Evolutionary conservation across 1,140 invertebrate genomes (phyloP), one percentile per base, ranked within the genome.

Genomic region (Drosophila novamexicana): DNA sequence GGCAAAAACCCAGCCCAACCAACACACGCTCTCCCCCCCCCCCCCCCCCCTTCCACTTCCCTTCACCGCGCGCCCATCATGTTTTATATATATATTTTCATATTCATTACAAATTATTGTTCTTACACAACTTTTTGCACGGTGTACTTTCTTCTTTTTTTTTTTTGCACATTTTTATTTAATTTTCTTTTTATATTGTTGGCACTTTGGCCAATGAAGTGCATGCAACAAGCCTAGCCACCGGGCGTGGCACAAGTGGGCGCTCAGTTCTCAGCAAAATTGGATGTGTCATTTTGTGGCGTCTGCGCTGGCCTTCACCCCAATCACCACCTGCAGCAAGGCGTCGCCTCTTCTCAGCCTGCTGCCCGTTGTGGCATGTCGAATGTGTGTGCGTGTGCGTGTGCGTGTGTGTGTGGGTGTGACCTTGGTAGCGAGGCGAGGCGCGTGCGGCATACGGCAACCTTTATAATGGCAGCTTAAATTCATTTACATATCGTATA

Each of bases 401-500:
- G 22, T 2, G 2, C 29, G 45, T 49, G 45, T 12, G 45, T 29
- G 18, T 49, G 18, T 49, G 45, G 22, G 22, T 5, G 22, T 70
- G 72, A 75, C 72, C 67, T 75, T 75, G 58, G 54, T 39, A 22
- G 47, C 32, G 45, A n/a, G 57, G 45, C 16, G 45, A 42, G 42
- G 64, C 57, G 69, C 45, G 29, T 69, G 69, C 18, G 67, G 66
- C 49, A 53, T 75, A 50, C 50, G 66, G 58, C 65, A 68, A 63
- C 66, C 72, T 75, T 75, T 75, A 52, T 75, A 63, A 75, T 75
- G 66, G 52, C 45, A 69, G 72, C 72, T 75, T 75, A 75, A 75
- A 58, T 68, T 75, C 72, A 75, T 75, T 75, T 75, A 75, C 72
- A 75, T 70, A 70, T 70, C 72, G 69, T 70, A 75, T 70, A 75